Evolutionary conservation across 2,888 invertebrate genomes (phyloP).

Genomic region (Diaperis boleti): DNA sequence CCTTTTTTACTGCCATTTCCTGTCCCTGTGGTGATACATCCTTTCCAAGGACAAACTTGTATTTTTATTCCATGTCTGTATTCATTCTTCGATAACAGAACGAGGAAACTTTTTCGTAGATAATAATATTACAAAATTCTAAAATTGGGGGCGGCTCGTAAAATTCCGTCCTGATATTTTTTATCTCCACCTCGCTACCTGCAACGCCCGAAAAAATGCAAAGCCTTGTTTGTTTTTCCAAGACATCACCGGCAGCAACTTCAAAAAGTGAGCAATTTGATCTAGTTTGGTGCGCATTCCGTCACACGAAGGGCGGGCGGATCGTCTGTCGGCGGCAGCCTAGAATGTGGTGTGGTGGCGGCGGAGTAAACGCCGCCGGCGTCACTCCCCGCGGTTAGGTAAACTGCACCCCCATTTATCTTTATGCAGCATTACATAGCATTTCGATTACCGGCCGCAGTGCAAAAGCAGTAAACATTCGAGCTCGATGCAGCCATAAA

Average conservation of each 20-base stretch:
- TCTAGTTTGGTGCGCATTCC: constrained; percentile 29
- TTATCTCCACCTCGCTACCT: no score
- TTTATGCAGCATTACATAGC: constrained; percentile 64
- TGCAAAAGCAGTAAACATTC: constrained; percentile 48
- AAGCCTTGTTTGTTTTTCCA: constrained; percentile 25
- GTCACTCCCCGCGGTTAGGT: constrained; percentile 58
- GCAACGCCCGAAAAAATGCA: constrained; percentile 18
- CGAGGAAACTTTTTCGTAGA: no score
- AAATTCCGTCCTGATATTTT: no score
- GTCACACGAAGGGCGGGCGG: constrained; percentile 21
- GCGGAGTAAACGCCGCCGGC: constrained; percentile 42
- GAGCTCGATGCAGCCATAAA: constrained; percentile 28
- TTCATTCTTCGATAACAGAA: no score
- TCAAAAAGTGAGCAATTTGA: constrained; percentile 37
- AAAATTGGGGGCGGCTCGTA: no score
- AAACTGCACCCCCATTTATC: constrained; percentile 63
- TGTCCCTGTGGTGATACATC: no score
- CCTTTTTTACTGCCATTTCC: no score
- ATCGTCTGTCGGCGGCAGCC: constrained; percentile 22
- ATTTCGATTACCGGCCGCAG: constrained; percentile 66
- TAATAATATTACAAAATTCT: no score
- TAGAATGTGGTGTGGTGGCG: constrained; percentile 23
- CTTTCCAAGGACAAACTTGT: no score
- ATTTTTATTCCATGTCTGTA: no score
- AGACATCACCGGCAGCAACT: constrained; percentile 15